Percentiles rank a stretch among this genome's conserved stretches.
Evolutionary conservation across 2,888 invertebrate genomes (phyloP).

Genomic region (Cryptus armator): DNA sequence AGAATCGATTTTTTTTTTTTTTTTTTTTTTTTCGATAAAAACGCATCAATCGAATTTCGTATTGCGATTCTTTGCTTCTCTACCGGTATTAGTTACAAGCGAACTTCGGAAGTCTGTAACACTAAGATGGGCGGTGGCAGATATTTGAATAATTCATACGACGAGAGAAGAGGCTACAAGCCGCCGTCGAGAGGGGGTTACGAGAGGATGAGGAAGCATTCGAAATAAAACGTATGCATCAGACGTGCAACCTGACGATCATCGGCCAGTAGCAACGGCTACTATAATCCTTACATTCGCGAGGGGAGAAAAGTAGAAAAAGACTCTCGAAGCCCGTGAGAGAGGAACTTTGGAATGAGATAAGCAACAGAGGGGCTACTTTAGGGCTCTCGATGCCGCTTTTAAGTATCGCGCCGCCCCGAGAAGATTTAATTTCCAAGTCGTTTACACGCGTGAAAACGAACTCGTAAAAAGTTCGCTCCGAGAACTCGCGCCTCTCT

Average conservation of each 20-base stretch:
- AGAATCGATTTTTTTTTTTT: no score
- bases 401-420: conserved; percentile 58
- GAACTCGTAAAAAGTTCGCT: conserved; percentile 48
- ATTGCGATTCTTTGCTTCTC: background rate
- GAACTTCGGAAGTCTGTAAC: conserved; percentile 37
- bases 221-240: conserved; percentile 44
- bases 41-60: background rate
- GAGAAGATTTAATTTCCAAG: conserved; percentile 57
- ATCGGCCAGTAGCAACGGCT: conserved; percentile 4
- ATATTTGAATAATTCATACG: conserved; percentile 66
- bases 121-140: conserved; percentile 46
- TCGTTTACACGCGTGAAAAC: conserved; percentile 60
- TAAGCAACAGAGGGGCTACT: conserved; percentile 18
- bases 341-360: conserved; percentile 26
- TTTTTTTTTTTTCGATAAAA: background rate
- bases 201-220: conserved; percentile 62
- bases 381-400: conserved; percentile 29
- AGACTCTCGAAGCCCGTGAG: conserved; percentile 4
- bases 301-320: conserved; percentile 23
- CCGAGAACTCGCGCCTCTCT: background rate
- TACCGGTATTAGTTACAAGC: conserved; percentile 36
- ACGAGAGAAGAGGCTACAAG: conserved; percentile 33
- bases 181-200: background rate
- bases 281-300: conserved; percentile 41
- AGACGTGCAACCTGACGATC: conserved; percentile 41